These are phyloP conservation scores for Taeniopygia guttata DNA, from an alignment of 2,797 vertebrate genomes.

Conservation along the genomic window DNA sequence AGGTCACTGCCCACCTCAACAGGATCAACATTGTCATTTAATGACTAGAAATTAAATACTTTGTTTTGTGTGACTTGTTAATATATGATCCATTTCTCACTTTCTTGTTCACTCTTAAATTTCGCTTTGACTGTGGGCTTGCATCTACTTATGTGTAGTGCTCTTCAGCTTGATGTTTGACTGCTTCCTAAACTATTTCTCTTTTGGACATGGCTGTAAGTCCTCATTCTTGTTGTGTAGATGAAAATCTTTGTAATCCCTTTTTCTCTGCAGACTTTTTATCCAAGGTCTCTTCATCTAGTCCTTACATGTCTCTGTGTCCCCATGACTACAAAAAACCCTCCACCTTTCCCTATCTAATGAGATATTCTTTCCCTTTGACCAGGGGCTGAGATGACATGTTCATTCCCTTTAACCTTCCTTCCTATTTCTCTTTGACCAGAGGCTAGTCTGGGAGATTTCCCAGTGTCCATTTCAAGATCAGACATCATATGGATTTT, in stretches of 20 bases:
- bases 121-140: background rate
- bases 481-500: accelerated
- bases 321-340: accelerated
- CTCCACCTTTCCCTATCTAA: background rate
- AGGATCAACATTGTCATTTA: background rate
- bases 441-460: background rate
- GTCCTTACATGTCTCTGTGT: background rate
- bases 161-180: background rate
- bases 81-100: background rate
- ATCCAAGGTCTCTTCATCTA: background rate
- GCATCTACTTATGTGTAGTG: background rate
- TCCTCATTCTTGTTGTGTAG: background rate
- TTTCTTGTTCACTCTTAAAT: background rate
- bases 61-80: background rate
- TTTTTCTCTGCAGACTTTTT: background rate
- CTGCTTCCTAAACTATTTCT: background rate
- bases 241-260: background rate
- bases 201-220: background rate
- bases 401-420: background rate
- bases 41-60: background rate
- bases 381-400: background rate
- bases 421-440: background rate
- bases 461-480: background rate
- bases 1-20: background rate
- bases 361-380: background rate